Base-by-base conservation (phyloP, 2,888 invertebrate species). In the Pandemis corylana region DNA sequence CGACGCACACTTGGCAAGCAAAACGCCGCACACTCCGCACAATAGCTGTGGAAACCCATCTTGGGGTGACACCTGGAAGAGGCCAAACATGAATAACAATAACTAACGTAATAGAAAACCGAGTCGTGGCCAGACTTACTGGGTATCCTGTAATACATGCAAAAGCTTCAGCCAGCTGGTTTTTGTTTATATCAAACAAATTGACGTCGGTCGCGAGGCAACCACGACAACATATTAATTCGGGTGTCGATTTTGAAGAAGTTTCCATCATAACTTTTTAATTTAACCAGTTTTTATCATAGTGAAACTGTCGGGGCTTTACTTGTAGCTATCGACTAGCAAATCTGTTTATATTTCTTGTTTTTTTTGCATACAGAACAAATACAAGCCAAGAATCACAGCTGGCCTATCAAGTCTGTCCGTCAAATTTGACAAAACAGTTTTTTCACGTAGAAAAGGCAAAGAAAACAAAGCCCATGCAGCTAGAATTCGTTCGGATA, bases 171-270 rank as follows among this genome's bases (percentile, higher is more conserved):
- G 67, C 51, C 7, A 72, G 72, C 28, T 53, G 49, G 9, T 67
- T 62, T 44, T 72, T 66, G 67, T 72, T 51, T 28, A 72, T 72
- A 15, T 72, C 67, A 12, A 72, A 67, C 67, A 72, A 51, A 20
- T 72, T 67, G n/a, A 67, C 51, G n/a, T 67, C 62, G 5, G 62
- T 72, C 12, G 67, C 72, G 12, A 72, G 13, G 20, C 72, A 72
- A 67, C 66, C 44, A 28, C 72, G 61, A n/a, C 72, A 72, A 44
- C 67, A 53, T 7, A 67, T 13, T 28, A 72, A 20, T 20, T 72
- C 51, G 49, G 51, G 28, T 7, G 62, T 2, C 28, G 61, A 9
- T 41, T 67, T 67, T 51, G 51, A 61, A 41, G 66, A 61, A 2
- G 67, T 67, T 62, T 42, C 62, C 42, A 42, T 67, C 12, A 51